Conservation (phyloP, 2,888 invertebrate genomes). For the Mythimna ferrago region DNA sequence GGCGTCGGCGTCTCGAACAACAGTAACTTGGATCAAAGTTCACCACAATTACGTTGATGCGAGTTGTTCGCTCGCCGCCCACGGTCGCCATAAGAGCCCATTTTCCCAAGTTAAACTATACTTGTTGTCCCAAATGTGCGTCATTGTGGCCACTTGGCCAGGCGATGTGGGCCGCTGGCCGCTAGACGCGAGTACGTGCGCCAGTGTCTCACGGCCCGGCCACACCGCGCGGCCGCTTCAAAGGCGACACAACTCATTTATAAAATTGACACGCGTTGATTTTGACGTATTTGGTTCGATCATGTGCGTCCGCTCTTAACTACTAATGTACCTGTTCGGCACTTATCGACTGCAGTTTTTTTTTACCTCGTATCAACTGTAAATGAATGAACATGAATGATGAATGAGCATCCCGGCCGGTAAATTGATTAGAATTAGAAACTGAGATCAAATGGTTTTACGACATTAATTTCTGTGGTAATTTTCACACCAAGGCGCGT, state of each 20-base stretch:
- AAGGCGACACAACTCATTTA: slow-evolving; percentile 79
- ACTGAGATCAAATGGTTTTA: slow-evolving; percentile 25
- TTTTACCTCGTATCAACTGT: slow-evolving; percentile 34
- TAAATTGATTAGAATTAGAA: slow-evolving; percentile 50
- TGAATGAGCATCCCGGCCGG: slow-evolving; percentile 18
- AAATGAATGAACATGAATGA: slow-evolving; percentile 40
- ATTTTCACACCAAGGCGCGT: slow-evolving; percentile 40
- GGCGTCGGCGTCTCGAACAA: slow-evolving; percentile 13
- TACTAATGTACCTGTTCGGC: slow-evolving; percentile 48
- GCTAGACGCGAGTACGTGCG: slow-evolving; percentile 1
- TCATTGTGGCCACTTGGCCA: slow-evolving; percentile 46
- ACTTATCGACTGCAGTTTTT: slow-evolving; percentile 41
- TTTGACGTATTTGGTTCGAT: slow-evolving; percentile 74
- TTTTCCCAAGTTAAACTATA: slow-evolving; percentile 47
- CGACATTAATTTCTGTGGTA: slow-evolving; percentile 29
- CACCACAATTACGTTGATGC: slow-evolving; percentile 42
- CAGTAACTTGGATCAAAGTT: slow-evolving; percentile 53
- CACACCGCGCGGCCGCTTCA: slow-evolving; percentile 75
- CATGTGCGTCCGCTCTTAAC: slow-evolving; percentile 49
- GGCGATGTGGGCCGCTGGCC: slow-evolving; percentile 48
- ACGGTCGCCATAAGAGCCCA: slow-evolving; percentile 38
- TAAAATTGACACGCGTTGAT: slow-evolving; percentile 84
- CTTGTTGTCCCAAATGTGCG: slow-evolving; percentile 46
- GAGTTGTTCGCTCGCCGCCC: slow-evolving; percentile 44
- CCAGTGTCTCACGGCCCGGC: slow-evolving; percentile 72